phyloP scores from a whole-genome alignment of 2,888 invertebrate genomes.

The Drosophila infuscata region DNA sequence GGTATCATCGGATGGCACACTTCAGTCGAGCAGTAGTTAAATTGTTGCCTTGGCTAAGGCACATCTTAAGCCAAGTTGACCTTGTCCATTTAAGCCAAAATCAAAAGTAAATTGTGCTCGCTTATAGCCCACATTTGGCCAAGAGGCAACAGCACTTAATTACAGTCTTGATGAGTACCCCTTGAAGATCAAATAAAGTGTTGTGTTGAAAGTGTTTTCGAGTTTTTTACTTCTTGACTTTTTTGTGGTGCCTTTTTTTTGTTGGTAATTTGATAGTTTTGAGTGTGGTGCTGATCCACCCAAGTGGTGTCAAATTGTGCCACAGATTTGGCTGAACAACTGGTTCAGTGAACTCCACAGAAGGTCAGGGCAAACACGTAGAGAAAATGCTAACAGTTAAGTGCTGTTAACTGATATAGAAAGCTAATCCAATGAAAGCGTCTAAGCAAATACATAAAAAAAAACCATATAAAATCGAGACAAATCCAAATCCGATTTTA shows the following conservation, averaged over 20 bases:
- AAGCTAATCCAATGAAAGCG: constrained; percentile 41
- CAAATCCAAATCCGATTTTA: constrained; percentile 67
- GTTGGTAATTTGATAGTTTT: constrained; percentile 68
- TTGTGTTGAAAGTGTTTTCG: constrained; percentile 58
- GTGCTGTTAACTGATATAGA: constrained; percentile 32
- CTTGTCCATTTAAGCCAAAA: constrained; percentile 29
- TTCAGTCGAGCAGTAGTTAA: constrained; percentile 4
- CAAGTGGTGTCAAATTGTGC: constrained; percentile 66
- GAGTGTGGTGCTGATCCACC: constrained; percentile 33
- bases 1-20: background rate
- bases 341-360: constrained; percentile 63
- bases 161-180: constrained; percentile 59
- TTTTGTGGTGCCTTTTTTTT: constrained; percentile 7
- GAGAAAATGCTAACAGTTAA: constrained; percentile 30
- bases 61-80: constrained; percentile 32
- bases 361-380: constrained; percentile 38
- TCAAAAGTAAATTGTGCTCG: constrained; percentile 10
- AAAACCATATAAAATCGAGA: constrained; percentile 9
- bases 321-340: constrained; percentile 55
- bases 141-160: constrained; percentile 48
- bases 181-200: constrained; percentile 20
- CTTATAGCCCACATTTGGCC: constrained; percentile 54
- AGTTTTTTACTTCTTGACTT: background rate
- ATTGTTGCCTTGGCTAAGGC: constrained; percentile 20
- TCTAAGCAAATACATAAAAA: constrained; percentile 1